Percentiles rank a stretch among this genome's conserved stretches.
phyloP scores from a whole-genome alignment of 53 echinoderm and acorn worm species.

The Mesocentrotus franciscanus region DNA sequence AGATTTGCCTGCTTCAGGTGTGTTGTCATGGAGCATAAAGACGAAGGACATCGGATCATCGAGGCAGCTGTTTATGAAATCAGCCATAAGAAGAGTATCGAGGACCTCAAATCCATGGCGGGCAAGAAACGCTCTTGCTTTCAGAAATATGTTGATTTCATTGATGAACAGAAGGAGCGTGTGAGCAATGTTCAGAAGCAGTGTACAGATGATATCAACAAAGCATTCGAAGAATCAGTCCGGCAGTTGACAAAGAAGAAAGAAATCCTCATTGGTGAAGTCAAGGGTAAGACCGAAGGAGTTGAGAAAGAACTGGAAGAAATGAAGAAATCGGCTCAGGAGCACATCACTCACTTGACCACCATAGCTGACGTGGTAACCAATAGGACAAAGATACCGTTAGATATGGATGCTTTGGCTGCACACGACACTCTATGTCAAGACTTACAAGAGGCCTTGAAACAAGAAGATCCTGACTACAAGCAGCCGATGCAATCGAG shows the following conservation, averaged over 20 bases:
- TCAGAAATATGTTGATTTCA: no score
- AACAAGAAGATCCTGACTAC: not conserved
- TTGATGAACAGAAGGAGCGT: no score
- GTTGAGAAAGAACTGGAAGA: not conserved
- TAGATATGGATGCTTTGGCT: not conserved
- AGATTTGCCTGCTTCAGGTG: no score
- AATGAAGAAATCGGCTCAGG: not conserved
- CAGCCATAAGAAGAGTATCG: not conserved
- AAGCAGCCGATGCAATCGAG: not conserved
- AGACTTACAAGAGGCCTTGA: not conserved
- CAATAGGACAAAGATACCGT: not conserved
- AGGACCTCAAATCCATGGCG: not conserved
- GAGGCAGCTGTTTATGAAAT: not conserved
- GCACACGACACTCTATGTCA: not conserved
- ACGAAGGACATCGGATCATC: constrained; percentile 13
- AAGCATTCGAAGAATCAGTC: constrained; percentile 21
- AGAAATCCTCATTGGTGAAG: not conserved
- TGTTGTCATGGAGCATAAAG: not conserved
- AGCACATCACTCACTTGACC: no score
- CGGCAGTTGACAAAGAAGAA: not conserved
- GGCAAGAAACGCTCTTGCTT: no score
- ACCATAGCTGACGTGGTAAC: not conserved
- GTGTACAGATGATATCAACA: constrained; percentile 10
- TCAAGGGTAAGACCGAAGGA: not conserved
- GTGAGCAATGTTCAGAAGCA: no score